Evolutionary conservation across 2,113 vertebrate genomes (phyloP).

Genomic region (Salvelinus sp.): DNA sequence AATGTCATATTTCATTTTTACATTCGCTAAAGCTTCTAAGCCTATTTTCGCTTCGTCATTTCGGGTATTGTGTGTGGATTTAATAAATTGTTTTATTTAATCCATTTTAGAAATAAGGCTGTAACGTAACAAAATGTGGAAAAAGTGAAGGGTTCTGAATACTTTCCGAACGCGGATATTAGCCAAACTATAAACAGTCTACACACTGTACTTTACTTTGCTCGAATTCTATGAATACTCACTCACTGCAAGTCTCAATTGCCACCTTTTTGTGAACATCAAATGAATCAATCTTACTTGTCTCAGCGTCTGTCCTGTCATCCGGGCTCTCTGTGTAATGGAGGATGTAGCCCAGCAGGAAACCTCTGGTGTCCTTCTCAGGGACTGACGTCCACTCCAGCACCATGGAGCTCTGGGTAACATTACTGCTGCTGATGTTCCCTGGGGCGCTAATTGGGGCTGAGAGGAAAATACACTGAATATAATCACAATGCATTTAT

Average conservation of each 20-base stretch:
- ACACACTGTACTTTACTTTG: not conserved
- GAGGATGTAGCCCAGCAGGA: conserved; percentile 78
- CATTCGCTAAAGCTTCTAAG: no score
- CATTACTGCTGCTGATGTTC: conserved; percentile 66
- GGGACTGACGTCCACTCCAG: conserved; percentile 76
- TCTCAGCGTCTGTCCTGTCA: conserved; percentile 8
- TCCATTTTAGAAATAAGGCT: no score
- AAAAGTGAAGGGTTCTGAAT: no score
- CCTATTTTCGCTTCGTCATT: no score
- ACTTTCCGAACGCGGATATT: no score
- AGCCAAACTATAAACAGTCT: no score
- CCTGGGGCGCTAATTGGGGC: conserved; percentile 74
- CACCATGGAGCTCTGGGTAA: conserved; percentile 66
- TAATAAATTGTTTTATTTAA: no score
- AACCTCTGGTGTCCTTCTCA: conserved; percentile 73
- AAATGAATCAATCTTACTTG: conserved; percentile 42
- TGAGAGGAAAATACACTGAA: conserved; percentile 38
- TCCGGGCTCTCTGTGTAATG: conserved; percentile 51
- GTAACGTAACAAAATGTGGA: no score
- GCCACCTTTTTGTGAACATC: not conserved
- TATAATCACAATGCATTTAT: not conserved
- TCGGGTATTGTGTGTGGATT: no score
- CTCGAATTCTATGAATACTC: not conserved
- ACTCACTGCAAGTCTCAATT: not conserved
- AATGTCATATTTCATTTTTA: no score